Conservation (phyloP, 2,797 vertebrate species). For the Paedocypris micromegethes region DNA sequence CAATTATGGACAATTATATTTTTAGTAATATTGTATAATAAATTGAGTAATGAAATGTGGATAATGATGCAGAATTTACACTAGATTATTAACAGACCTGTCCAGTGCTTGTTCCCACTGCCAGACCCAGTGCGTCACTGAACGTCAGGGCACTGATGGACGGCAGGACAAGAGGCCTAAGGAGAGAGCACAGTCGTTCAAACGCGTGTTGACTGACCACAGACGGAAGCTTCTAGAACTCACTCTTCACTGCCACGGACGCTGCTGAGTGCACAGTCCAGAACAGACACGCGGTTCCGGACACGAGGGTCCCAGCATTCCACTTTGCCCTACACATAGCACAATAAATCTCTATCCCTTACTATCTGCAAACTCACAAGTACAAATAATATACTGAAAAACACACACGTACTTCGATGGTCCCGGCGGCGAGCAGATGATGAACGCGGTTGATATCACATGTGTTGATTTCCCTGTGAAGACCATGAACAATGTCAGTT, state of each 20-base stretch:
- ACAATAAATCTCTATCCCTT: neutral
- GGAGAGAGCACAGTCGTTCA: neutral
- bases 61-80: too few relatives aligned
- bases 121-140: slow-evolving; percentile 81
- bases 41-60: too few relatives aligned
- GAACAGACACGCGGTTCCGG: slow-evolving; percentile 76
- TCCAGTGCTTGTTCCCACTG: slow-evolving; percentile 90
- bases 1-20: too few relatives aligned
- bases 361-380: too few relatives aligned
- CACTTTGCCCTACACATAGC: slow-evolving; percentile 78
- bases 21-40: too few relatives aligned
- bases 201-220: neutral
- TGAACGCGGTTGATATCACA: slow-evolving; percentile 91
- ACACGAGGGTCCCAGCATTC: slow-evolving; percentile 96
- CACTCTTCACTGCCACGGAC: slow-evolving; percentile 85
- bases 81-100: slow-evolving; percentile 70
- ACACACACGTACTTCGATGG: slow-evolving; percentile 75
- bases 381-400: too few relatives aligned
- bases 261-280: slow-evolving; percentile 90
- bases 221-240: slow-evolving; percentile 51
- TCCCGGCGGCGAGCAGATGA: slow-evolving; percentile 87
- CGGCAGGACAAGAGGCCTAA: slow-evolving; percentile 61
- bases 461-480: slow-evolving; percentile 82
- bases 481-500: neutral
- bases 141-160: slow-evolving; percentile 87